phyloP scores from a whole-genome alignment of 2,113 vertebrate species.

The Fregetta grallaria region DNA sequence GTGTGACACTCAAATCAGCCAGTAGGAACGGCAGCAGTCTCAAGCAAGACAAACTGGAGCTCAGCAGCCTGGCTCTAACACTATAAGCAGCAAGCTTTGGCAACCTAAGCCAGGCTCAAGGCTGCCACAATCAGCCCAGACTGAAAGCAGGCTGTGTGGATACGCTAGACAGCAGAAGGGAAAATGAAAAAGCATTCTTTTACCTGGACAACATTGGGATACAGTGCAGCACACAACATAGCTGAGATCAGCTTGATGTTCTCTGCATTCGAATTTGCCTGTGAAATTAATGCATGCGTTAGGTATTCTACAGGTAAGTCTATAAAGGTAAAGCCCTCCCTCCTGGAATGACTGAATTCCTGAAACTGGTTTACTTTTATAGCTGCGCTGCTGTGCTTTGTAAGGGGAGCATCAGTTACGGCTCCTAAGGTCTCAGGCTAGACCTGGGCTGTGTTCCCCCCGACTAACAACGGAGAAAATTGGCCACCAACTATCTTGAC shows the following conservation, averaged over 20 bases:
- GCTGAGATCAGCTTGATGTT: constrained; percentile 93
- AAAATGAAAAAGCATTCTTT: not conserved
- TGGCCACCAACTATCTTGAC: not conserved
- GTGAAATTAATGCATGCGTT: not conserved
- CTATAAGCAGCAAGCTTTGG: not conserved
- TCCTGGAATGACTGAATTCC: not conserved
- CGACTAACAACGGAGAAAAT: not conserved
- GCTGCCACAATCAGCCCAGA: not conserved
- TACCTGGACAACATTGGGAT: constrained; percentile 98
- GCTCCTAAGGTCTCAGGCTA: not conserved
- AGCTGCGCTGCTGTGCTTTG: not conserved
- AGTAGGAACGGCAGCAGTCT: not conserved
- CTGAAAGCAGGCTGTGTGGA: not conserved
- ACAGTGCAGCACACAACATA: constrained; percentile 94
- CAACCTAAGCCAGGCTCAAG: not conserved
- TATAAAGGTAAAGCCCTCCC: not conserved
- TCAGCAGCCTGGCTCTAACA: not conserved
- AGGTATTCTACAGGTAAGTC: not conserved
- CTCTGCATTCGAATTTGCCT: constrained; percentile 93
- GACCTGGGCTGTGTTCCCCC: not conserved
- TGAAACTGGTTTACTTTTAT: not conserved
- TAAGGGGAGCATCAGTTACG: not conserved
- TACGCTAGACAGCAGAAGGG: not conserved
- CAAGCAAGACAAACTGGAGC: not conserved
- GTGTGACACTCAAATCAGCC: not conserved